Percentiles rank a stretch among this genome's conserved stretches.
Conservation (phyloP, 2,797 vertebrate genomes). For the Phaenicophaeus curvirostris region DNA sequence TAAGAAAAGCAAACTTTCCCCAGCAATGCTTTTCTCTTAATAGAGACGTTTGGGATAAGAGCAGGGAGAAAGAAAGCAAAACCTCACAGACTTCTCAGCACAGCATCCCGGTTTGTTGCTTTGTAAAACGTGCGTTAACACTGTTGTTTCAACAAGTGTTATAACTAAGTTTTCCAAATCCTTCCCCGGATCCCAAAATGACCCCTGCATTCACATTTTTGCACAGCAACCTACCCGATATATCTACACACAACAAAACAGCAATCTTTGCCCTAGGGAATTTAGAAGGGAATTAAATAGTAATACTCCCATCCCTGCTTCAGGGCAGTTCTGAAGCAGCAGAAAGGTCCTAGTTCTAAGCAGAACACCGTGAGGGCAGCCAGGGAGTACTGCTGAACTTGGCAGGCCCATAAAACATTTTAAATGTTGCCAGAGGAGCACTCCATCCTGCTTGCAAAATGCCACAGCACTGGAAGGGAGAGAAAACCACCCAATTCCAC, state of each 20-base stretch:
- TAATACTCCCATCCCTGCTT: not conserved
- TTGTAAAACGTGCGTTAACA: not conserved
- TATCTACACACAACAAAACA: not conserved
- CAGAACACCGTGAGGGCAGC: not conserved
- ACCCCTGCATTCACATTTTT: not conserved
- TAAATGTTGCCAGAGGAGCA: not conserved
- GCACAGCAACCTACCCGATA: not conserved
- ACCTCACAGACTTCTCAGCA: not conserved
- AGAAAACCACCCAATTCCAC: not conserved
- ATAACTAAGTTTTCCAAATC: not conserved
- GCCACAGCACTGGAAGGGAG: not conserved
- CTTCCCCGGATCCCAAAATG: not conserved
- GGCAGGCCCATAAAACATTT: not conserved
- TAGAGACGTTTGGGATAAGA: not conserved
- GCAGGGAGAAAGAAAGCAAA: not conserved
- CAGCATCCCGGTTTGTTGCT: not conserved
- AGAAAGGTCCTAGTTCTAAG: not conserved
- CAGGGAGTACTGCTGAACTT: not conserved
- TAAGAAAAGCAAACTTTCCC: not conserved
- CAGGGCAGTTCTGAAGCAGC: not conserved
- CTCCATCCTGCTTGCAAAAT: not conserved
- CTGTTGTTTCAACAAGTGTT: not conserved
- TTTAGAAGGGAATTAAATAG: not conserved
- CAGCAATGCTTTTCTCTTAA: not conserved
- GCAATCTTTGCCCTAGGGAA: not conserved